Conservation (phyloP, 2,797 vertebrate species). For the Corythornis leucogaster region DNA sequence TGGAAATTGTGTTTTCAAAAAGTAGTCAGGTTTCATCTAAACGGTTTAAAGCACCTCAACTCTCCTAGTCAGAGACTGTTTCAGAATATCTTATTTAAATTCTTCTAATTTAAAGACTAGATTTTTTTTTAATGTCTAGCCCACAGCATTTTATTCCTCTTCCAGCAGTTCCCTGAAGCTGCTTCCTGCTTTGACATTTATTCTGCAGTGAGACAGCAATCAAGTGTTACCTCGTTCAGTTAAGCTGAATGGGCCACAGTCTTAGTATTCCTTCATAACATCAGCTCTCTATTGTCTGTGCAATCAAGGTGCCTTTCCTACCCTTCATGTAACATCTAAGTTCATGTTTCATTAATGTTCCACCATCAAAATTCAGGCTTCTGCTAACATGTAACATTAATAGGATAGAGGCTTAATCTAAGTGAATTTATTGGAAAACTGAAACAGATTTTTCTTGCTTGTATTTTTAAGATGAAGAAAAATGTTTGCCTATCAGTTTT, state of each 20-base stretch:
- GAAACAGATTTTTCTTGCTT: not conserved
- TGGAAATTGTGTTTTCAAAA: not conserved
- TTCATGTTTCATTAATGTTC: constrained; percentile 60
- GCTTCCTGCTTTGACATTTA: constrained; percentile 1
- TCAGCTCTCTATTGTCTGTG: not conserved
- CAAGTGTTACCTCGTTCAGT: not conserved
- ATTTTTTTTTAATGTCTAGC: not conserved
- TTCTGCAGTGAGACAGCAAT: not conserved
- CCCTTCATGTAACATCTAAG: not conserved
- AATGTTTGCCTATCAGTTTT: not conserved
- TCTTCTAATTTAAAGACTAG: not conserved
- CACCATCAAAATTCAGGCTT: constrained; percentile 31
- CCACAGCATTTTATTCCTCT: not conserved
- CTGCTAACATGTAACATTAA: not conserved
- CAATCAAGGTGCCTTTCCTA: not conserved
- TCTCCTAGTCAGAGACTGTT: not conserved
- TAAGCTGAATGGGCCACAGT: not conserved
- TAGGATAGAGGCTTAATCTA: not conserved
- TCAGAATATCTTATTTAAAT: not conserved
- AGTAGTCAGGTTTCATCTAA: not conserved
- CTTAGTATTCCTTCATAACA: not conserved
- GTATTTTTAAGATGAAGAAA: not conserved
- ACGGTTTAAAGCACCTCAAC: not conserved
- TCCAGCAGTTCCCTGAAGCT: not conserved
- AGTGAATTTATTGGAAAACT: not conserved